Evolutionary conservation across 2,797 vertebrate species (phyloP).

Genomic region (Peromyscus nudipes): DNA sequence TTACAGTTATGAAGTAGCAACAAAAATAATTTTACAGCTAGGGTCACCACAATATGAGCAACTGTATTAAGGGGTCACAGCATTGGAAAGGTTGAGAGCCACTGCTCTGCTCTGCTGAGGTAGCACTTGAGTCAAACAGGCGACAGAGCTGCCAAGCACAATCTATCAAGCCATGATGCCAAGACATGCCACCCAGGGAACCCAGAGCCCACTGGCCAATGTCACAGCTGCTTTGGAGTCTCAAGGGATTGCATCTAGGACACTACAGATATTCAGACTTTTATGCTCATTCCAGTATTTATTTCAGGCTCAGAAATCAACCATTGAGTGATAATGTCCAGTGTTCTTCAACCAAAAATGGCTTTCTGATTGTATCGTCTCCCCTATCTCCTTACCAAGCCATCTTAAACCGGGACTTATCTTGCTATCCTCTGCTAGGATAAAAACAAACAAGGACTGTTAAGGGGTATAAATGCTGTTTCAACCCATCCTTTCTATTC

Average conservation of each 20-base stretch:
- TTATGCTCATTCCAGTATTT: slow-evolving; percentile 42
- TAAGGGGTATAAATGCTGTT: not conserved
- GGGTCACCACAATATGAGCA: not conserved
- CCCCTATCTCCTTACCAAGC: not conserved
- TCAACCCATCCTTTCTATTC: not conserved
- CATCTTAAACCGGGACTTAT: not conserved
- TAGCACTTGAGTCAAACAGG: not conserved
- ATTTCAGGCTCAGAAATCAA: slow-evolving; percentile 17
- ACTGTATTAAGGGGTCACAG: not conserved
- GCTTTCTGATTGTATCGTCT: slow-evolving; percentile 22
- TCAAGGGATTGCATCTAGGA: not conserved
- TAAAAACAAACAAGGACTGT: slow-evolving; percentile 32
- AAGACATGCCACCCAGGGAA: not conserved
- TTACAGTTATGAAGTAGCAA: not conserved
- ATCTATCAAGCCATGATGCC: too few species aligned
- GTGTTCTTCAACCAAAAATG: not conserved
- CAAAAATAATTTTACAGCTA: not conserved
- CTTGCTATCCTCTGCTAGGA: not conserved
- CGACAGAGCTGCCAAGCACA: not conserved
- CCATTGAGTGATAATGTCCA: not conserved
- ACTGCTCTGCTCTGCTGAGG: not conserved
- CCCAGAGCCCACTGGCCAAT: not conserved
- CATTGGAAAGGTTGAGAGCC: not conserved
- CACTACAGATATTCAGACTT: not conserved
- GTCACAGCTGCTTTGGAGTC: not conserved